Conservation (phyloP, 2,888 invertebrate genomes). For the Hypomecis atomaria region DNA sequence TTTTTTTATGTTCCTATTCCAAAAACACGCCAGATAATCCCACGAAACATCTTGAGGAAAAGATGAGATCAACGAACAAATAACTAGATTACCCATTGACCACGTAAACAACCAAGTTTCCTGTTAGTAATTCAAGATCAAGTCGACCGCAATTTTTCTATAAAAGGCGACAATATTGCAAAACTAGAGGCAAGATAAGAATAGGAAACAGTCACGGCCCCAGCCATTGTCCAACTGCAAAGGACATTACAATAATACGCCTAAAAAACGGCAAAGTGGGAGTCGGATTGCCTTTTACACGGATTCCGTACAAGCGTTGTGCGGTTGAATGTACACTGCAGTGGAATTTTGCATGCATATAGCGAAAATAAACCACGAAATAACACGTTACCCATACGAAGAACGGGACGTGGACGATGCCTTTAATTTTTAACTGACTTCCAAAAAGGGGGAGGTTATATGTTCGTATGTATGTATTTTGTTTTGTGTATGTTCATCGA, state of each 20-base stretch:
- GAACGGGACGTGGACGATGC: too few relatives aligned
- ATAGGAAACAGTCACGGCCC: constrained; percentile 32
- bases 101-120: not conserved
- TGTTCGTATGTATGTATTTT: too few relatives aligned
- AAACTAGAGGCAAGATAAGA: constrained; percentile 24
- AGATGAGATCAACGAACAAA: not conserved
- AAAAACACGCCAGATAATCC: not conserved
- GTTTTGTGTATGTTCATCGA: too few relatives aligned
- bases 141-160: not conserved
- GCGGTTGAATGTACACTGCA: too few relatives aligned
- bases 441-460: too few relatives aligned
- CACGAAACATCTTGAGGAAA: not conserved
- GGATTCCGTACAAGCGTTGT: too few relatives aligned
- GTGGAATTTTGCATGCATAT: too few relatives aligned
- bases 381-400: too few relatives aligned
- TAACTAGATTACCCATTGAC: not conserved
- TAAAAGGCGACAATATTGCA: constrained; percentile 24
- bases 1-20: not conserved
- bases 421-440: too few relatives aligned
- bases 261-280: constrained; percentile 12
- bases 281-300: too few relatives aligned
- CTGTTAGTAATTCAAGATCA: constrained; percentile 10
- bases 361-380: too few relatives aligned
- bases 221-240: constrained; percentile 31
- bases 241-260: constrained; percentile 34